Evolutionary conservation across 2,888 invertebrate genomes (phyloP).

Genomic region (Cancer borealis): DNA sequence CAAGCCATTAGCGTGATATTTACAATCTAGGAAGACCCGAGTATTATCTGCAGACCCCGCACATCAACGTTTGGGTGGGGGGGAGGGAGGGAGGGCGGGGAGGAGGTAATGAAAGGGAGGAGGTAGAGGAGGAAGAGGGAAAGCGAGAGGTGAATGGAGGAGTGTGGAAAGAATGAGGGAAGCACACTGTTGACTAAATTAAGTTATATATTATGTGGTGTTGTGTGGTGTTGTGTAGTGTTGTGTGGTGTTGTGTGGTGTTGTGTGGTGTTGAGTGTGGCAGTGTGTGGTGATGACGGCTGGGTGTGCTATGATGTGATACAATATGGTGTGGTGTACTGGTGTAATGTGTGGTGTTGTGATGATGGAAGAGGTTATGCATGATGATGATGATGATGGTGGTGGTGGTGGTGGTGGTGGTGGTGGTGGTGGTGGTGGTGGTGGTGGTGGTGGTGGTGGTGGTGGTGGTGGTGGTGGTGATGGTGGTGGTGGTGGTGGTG

Average conservation of each 20-base stretch:
- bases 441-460: too few species aligned
- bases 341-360: background rate
- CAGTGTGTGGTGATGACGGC: background rate
- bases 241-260: background rate
- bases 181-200: background rate
- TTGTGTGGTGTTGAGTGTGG: background rate
- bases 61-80: slow-evolving; percentile 9
- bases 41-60: slow-evolving; percentile 34
- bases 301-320: background rate
- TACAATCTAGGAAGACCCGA: slow-evolving; percentile 27
- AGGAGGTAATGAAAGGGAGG: background rate
- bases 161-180: background rate
- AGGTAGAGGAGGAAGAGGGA: background rate
- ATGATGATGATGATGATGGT: too few species aligned
- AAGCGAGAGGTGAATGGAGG: background rate
- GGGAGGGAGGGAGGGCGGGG: background rate
- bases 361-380: background rate
- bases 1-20: slow-evolving; percentile 29
- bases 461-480: background rate
- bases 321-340: background rate
- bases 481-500: background rate
- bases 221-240: background rate
- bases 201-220: background rate
- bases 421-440: too few species aligned
- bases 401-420: background rate